Evolutionary conservation across 2,797 vertebrate genomes (phyloP).

Genomic region (Pseudocheirus occidentalis): DNA sequence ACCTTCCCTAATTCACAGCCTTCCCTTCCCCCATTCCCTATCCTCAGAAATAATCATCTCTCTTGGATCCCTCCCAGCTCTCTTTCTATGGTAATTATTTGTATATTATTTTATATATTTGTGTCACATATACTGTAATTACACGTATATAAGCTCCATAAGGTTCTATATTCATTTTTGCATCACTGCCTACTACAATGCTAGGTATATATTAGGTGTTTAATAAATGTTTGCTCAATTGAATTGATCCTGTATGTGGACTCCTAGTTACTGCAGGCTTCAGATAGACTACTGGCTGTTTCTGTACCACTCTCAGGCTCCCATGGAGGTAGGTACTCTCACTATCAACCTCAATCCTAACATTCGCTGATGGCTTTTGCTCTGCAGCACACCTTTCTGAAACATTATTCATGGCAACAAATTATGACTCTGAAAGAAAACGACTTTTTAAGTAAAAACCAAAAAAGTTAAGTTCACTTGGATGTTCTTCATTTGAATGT

Average conservation of each 20-base stretch:
- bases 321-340: neutral
- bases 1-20: too few relatives aligned
- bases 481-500: slow-evolving; percentile 49
- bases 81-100: too few relatives aligned
- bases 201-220: neutral
- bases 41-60: too few relatives aligned
- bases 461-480: slow-evolving; percentile 56
- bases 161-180: too few relatives aligned
- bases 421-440: neutral
- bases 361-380: slow-evolving; percentile 8
- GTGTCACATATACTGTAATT: too few relatives aligned
- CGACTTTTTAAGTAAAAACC: slow-evolving; percentile 43
- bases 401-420: neutral
- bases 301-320: neutral
- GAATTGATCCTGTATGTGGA: neutral
- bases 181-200: too few relatives aligned
- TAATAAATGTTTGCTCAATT: neutral
- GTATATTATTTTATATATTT: too few relatives aligned
- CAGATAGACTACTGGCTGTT: slow-evolving; percentile 17
- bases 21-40: too few relatives aligned
- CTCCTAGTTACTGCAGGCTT: neutral
- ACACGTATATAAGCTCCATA: too few relatives aligned
- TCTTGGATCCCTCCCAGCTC: too few relatives aligned
- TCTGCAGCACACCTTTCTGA: neutral
- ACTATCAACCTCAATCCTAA: neutral